phyloP scores from a whole-genome alignment of 1,140 invertebrate species.

The Diuraphis noxia region DNA sequence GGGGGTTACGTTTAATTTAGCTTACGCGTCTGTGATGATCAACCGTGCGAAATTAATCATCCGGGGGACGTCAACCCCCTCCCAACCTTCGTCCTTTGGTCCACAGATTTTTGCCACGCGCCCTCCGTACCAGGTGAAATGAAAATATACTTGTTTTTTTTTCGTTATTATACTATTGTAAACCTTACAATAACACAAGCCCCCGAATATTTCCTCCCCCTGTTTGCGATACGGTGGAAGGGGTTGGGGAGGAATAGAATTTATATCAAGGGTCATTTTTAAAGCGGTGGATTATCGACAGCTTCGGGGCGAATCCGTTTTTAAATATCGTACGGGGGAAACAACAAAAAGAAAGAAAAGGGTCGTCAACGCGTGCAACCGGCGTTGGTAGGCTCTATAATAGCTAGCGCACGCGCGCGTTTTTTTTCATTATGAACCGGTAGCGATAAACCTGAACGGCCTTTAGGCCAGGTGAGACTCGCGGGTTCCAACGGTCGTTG shows the following conservation, averaged over 20 bases:
- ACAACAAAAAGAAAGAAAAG: conserved; percentile 1
- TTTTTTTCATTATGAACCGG: conserved; percentile 33
- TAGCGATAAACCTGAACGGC: conserved; percentile 47
- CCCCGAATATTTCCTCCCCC: conserved; percentile 19
- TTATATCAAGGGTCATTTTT: conserved; percentile 51
- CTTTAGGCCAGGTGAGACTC: conserved; percentile 25
- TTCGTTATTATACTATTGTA: conserved; percentile 29
- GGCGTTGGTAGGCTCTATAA: conserved; percentile 25
- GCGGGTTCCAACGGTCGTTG: conserved; percentile 31
- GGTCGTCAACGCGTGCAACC: conserved; percentile 33
- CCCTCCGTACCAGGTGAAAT: conserved; percentile 49
- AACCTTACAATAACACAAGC: conserved; percentile 53
- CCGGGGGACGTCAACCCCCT: conserved; percentile 41
- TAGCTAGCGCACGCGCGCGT: conserved; percentile 6
- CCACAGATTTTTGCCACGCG: conserved; percentile 50
- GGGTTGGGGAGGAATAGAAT: conserved; percentile 32
- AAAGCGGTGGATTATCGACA: conserved; percentile 52
- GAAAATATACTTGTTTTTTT: conserved; percentile 53
- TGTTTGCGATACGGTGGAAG: neutral
- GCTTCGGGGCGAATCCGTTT: conserved; percentile 52
- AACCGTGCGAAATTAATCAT: conserved; percentile 54
- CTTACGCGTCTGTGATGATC: conserved; percentile 42
- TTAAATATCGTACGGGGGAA: conserved; percentile 45
- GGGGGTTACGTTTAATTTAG: conserved; percentile 46
- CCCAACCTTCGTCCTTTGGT: neutral